Conservation (phyloP, 2,113 vertebrate genomes). For the Cromileptes altivelis region DNA sequence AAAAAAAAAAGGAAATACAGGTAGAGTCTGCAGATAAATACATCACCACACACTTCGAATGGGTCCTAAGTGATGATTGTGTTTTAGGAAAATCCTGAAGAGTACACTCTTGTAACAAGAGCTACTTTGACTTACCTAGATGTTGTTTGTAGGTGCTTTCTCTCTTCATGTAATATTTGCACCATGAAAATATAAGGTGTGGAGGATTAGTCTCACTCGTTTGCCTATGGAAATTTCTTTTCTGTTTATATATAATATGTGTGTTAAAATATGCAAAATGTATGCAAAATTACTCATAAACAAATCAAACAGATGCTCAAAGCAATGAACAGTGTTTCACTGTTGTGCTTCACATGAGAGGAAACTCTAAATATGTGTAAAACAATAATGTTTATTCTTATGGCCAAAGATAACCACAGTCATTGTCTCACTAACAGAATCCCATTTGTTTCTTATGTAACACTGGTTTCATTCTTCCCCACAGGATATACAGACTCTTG, state of each 20-base stretch:
- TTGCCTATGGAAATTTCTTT: neutral
- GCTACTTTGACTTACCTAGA: too few relatives aligned
- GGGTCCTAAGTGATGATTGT: too few relatives aligned
- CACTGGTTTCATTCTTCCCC: conserved; percentile 22
- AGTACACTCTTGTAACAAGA: too few relatives aligned
- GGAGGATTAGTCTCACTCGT: neutral
- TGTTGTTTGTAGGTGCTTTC: too few relatives aligned
- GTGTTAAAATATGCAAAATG: neutral
- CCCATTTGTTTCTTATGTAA: neutral
- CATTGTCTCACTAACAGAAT: neutral
- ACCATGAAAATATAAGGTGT: neutral
- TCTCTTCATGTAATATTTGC: neutral
- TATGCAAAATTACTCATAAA: neutral
- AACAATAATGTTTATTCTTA: neutral
- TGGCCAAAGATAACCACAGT: neutral
- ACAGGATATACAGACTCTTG: conserved; percentile 93
- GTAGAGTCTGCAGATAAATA: too few relatives aligned
- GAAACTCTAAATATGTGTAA: conserved; percentile 4
- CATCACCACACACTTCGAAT: too few relatives aligned
- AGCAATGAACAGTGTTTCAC: neutral
- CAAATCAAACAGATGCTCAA: neutral
- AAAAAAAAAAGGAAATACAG: too few relatives aligned
- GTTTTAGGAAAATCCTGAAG: too few relatives aligned
- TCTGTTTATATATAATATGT: neutral
- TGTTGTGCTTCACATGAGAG: neutral